Conservation (phyloP, 1,140 invertebrate genomes). For the Paracyclopina nana region DNA sequence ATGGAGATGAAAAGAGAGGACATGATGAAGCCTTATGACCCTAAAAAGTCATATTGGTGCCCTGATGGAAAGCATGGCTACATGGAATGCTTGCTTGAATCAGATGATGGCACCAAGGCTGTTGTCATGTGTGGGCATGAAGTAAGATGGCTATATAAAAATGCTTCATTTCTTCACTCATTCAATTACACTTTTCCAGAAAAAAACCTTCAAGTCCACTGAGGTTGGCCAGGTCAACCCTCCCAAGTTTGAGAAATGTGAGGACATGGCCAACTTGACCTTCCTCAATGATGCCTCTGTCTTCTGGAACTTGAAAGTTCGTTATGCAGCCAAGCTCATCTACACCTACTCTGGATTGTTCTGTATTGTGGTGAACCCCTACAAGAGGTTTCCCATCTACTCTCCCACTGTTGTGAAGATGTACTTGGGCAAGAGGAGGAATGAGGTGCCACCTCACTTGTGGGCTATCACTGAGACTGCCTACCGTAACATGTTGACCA, state of each 20-base stretch:
- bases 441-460: conserved; percentile 97
- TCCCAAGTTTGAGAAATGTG: conserved; percentile 39
- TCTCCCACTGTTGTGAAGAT: conserved; percentile 83
- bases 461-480: conserved; percentile 99
- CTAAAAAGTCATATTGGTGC: conserved; percentile 98
- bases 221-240: conserved; percentile 33
- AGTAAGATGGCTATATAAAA: not conserved
- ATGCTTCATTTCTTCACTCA: no score
- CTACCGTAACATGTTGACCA: conserved; percentile 98
- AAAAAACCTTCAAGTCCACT: conserved; percentile 31
- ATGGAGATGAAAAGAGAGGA: conserved; percentile 90
- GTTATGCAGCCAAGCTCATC: conserved; percentile 34
- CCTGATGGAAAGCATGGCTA: conserved; percentile 94
- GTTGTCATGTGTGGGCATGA: conserved; percentile 9
- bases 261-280: conserved; percentile 43
- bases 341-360: conserved; percentile 75
- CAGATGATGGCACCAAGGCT: conserved; percentile 9
- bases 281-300: conserved; percentile 42
- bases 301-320: conserved; percentile 34
- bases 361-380: conserved; percentile 42
- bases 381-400: conserved; percentile 91
- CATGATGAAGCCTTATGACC: conserved; percentile 94
- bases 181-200: not conserved
- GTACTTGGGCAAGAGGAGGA: conserved; percentile 96
- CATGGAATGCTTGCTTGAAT: conserved; percentile 47